Base-by-base conservation (phyloP, 2,888 invertebrate species). In the Conus canariensis region DNA sequence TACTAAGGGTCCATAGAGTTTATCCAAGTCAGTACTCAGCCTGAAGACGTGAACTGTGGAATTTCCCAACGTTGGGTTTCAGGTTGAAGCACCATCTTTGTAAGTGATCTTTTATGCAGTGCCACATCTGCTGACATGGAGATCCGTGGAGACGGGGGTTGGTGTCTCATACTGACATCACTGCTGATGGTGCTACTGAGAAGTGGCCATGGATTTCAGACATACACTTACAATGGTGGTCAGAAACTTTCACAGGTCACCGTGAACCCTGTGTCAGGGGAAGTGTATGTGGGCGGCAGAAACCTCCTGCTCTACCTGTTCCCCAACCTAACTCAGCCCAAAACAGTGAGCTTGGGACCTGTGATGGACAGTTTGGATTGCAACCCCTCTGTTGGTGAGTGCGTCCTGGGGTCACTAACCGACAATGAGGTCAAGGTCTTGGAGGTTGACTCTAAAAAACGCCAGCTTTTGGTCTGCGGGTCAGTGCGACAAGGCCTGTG, bases 401-500 rank as follows among this genome's bases (percentile, higher is more conserved):
- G 91, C 74, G 22, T 25, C 30, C n/a, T 58, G 12, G 87, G 90
- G 45, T 56, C 45, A 12, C 4, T 85, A 2, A 89, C 90, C 8
- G 91, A 92, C 88, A 94, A 94, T 90, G 88, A 92, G 14, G 91
- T 93, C 19, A 92, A 90, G 74, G 91, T 94, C 22, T 77, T 94
- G 67, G 93, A 93, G 85, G 91, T 93, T 7, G 90, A 92, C 82
- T 90, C 91, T 2, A 56, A 83, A 85, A 92, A 91, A 85, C 85
- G 90, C 58, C 77, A 88, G 56, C 91, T 94, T 8, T 85, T 94
- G 83, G 92, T 91, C 14, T 94, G 94, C 83, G 94, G 94, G 22
- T 92, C 92, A n/a, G 92, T 90, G 25, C 56, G 90, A 10, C 92
- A 93, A 25, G 94, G 94, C 3, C 45, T 91, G n/a, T 94, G 94